Conservation (phyloP, 1,140 invertebrate genomes). For the Catajapyx aquilonaris region DNA sequence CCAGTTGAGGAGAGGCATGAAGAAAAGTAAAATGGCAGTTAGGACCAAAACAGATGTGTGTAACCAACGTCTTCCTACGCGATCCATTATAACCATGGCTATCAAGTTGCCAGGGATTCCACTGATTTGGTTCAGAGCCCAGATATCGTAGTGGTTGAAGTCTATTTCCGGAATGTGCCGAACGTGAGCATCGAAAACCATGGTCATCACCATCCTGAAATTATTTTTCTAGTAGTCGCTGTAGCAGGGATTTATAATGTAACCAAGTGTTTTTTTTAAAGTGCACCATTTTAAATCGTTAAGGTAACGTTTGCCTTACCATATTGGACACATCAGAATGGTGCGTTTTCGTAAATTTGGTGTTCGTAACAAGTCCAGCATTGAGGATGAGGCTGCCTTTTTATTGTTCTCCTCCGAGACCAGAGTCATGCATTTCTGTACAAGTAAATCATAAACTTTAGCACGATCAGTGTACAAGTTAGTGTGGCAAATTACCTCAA, state of each 20-base stretch:
- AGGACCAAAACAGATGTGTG: background rate
- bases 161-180: background rate
- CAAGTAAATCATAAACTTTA: background rate
- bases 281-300: background rate
- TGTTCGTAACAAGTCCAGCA: background rate
- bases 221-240: background rate
- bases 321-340: background rate
- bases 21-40: background rate
- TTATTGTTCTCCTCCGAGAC: background rate
- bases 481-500: background rate
- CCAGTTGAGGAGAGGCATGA: background rate
- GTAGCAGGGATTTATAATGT: background rate
- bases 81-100: background rate
- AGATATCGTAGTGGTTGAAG: background rate
- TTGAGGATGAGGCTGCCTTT: background rate
- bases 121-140: background rate
- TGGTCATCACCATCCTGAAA: background rate
- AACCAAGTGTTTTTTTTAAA: background rate
- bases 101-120: background rate
- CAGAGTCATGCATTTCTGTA: background rate
- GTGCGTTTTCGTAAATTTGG: background rate
- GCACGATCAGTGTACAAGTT: background rate
- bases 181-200: background rate
- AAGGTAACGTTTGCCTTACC: background rate
- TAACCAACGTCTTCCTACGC: background rate